phyloP scores from a whole-genome alignment of 2,797 vertebrate species.

The Chelonia mydas region DNA sequence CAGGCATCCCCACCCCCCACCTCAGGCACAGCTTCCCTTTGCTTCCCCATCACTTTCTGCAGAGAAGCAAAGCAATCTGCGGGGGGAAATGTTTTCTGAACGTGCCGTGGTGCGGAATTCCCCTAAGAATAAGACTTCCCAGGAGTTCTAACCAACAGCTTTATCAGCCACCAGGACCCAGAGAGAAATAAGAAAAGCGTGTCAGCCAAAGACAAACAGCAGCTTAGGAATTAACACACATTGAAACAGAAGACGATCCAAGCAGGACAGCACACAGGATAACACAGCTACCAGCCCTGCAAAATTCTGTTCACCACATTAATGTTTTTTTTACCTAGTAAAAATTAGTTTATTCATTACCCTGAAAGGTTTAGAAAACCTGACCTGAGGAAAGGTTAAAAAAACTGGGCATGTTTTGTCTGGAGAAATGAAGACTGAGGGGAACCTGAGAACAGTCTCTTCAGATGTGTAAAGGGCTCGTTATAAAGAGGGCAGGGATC shows the following conservation, averaged over 20 bases:
- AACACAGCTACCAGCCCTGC: not conserved
- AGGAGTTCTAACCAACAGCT: not conserved
- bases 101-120: no score
- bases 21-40: no score
- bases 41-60: no score
- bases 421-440: no score
- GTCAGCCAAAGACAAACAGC: not conserved
- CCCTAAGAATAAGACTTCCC: no score
- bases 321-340: not conserved
- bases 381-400: no score
- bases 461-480: not conserved
- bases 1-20: no score
- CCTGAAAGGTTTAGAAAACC: not conserved
- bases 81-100: no score
- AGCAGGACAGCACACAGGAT: not conserved
- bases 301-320: not conserved
- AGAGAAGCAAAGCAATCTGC: no score
- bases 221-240: not conserved
- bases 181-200: not conserved
- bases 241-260: not conserved
- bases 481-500: not conserved
- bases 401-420: no score
- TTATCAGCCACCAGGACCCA: not conserved
- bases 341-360: not conserved
- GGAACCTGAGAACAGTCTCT: no score